Conservation (phyloP, 2,113 vertebrate genomes). For the Eulemur rufifrons region DNA sequence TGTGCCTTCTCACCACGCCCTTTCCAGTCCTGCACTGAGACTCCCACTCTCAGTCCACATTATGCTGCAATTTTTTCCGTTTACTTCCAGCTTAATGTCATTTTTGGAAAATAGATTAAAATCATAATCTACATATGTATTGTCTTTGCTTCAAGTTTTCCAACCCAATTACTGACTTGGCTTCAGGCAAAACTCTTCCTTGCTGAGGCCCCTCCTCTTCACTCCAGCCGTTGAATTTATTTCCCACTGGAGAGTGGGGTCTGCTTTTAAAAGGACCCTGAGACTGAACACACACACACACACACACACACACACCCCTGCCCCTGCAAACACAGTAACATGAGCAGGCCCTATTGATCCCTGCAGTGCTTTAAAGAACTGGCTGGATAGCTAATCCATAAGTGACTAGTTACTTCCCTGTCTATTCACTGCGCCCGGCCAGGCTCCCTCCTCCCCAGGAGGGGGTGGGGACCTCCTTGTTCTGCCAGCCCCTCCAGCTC, state of each 20-base stretch:
- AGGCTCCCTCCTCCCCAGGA: neutral
- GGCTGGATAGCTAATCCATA: neutral
- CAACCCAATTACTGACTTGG: conserved; percentile 25
- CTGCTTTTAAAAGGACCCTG: neutral
- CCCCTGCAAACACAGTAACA: neutral
- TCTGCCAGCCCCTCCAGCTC: neutral
- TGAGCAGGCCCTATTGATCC: neutral
- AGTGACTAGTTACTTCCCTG: neutral
- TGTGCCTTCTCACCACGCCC: rapidly evolving
- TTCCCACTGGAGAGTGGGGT: neutral
- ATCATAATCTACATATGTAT: neutral
- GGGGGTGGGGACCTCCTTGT: rapidly evolving
- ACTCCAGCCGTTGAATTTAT: neutral
- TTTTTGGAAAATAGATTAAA: conserved; percentile 2
- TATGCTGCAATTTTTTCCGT: rapidly evolving
- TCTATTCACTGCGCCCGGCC: rapidly evolving
- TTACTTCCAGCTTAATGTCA: neutral
- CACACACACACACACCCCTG: neutral
- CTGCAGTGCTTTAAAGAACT: neutral
- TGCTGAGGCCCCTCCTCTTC: neutral
- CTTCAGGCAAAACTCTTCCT: neutral
- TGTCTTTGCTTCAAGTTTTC: neutral
- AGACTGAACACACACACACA: neutral
- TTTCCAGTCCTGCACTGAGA: rapidly evolving
- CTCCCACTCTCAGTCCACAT: neutral